A percentile compares a stretch with the other conserved stretches of the same genome.
These are phyloP conservation scores for Scyliorhinus canicula DNA, from an alignment of 2,797 vertebrate species.

Conservation along the genomic window DNA sequence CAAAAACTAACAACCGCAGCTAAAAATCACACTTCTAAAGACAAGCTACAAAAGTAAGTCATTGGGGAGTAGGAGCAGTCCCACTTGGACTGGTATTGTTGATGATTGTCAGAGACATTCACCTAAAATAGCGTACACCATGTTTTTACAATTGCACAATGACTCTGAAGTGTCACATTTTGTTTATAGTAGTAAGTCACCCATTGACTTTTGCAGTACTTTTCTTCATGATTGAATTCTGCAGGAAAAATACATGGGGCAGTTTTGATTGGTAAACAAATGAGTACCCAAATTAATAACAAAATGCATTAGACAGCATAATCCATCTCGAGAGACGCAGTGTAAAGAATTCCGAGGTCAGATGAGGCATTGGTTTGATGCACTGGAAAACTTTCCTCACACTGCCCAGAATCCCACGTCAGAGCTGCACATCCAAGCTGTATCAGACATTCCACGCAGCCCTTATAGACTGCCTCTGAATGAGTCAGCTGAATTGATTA, in stretches of 20 bases:
- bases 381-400: not conserved
- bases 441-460: not conserved
- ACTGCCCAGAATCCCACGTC: not conserved
- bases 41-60: not conserved
- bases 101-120: constrained; percentile 1
- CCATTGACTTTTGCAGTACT: not conserved
- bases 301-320: not conserved
- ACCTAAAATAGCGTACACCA: not conserved
- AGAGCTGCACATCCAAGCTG: not conserved
- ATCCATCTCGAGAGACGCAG: not conserved
- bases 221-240: not conserved
- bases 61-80: not conserved
- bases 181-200: not conserved
- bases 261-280: not conserved
- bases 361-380: not conserved
- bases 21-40: not conserved
- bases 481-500: not conserved
- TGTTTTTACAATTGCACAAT: not conserved
- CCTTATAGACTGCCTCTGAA: not conserved
- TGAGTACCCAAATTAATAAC: not conserved
- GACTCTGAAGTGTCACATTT: not conserved
- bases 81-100: not conserved
- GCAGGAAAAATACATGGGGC: not conserved
- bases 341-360: not conserved
- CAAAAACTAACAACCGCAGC: not conserved